Base-by-base conservation (phyloP, 2,797 vertebrate species). In the Hephaestus fuliginosus region DNA sequence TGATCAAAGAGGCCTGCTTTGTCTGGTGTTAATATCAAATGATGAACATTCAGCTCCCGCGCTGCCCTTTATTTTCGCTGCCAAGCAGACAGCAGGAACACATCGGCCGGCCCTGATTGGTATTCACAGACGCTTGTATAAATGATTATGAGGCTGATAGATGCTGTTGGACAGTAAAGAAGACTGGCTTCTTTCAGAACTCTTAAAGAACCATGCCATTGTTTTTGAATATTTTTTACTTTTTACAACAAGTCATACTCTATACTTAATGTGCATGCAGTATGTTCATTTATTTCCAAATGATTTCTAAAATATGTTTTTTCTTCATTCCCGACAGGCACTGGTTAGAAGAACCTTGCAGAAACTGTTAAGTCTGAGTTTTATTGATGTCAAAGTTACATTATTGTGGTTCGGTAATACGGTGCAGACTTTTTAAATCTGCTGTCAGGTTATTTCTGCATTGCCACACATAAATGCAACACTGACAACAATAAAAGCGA, bases 1-100 rank as follows among this genome's bases (percentile, higher is more conserved):
- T 86, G 88, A 95, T 95, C 92, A 95, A 93, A 93, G 90, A 88
- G 87, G 52, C 36, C 77, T 80, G 83, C 88, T 94, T 90, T 92
- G 89, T 91, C 85, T 90, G 85, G 75, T 81, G 89, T 92, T 93
- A 91, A 93, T 89, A 93, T 89, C 80, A 91, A 91, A 92, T 89
- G 88, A 93, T 87, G 84, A 92, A 93, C 91, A 78, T 87, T 91
- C 90, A 82, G 82, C 87, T 87, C 88, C 89, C 43, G 64, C 66
- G 41, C 80, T 89, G 86, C 84, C 69, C 90, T 91, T 90, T 90
- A 86, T 89, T 88, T 86, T 43, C 12, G 49, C 76, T 89, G 88
- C 88, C 91, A 91, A 89, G 74, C 80, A 78, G 81, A 88, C 85
- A 65, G 79, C 80, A 44, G 86, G 88, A 87, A 80, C 85, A 78